These are phyloP conservation scores for Ellobius talpinus DNA, from an alignment of 2,113 vertebrate genomes.

Conservation along the genomic window DNA sequence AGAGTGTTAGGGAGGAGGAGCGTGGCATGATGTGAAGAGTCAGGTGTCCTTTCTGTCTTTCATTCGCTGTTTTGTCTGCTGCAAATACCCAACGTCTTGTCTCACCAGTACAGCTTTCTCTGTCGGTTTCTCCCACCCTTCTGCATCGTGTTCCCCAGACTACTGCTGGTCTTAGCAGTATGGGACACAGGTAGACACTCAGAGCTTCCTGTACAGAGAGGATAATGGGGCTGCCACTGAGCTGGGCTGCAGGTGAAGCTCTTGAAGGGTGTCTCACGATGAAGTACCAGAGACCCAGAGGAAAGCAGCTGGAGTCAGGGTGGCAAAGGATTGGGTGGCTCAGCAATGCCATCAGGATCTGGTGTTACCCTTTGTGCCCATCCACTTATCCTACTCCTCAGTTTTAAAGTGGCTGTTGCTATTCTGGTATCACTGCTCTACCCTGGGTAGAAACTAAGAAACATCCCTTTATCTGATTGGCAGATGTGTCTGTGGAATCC, in stretches of 20 bases:
- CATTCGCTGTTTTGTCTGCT: not conserved
- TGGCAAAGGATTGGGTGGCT: accelerated
- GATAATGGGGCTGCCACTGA: not conserved
- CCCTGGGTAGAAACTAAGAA: not conserved
- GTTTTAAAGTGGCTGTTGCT: not conserved
- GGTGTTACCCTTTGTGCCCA: not conserved
- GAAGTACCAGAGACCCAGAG: not conserved
- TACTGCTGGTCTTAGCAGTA: not conserved
- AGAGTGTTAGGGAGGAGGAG: not conserved
- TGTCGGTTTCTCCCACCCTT: not conserved
- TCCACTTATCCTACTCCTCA: not conserved
- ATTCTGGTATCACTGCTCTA: not conserved
- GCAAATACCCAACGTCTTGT: not conserved
- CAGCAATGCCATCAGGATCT: accelerated
- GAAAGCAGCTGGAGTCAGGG: not conserved
- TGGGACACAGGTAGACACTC: not conserved
- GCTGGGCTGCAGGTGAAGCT: not conserved
- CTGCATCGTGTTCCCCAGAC: accelerated
- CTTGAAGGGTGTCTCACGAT: not conserved
- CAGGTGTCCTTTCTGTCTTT: not conserved
- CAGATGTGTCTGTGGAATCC: too few species aligned
- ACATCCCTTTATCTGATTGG: not conserved
- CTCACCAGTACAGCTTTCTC: not conserved
- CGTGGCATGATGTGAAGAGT: not conserved
- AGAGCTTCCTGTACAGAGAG: not conserved